A percentile compares a stretch with the other conserved stretches of the same genome.
Conservation (phyloP, 2,797 vertebrate genomes). For the Mormyrus proboscirostris region DNA sequence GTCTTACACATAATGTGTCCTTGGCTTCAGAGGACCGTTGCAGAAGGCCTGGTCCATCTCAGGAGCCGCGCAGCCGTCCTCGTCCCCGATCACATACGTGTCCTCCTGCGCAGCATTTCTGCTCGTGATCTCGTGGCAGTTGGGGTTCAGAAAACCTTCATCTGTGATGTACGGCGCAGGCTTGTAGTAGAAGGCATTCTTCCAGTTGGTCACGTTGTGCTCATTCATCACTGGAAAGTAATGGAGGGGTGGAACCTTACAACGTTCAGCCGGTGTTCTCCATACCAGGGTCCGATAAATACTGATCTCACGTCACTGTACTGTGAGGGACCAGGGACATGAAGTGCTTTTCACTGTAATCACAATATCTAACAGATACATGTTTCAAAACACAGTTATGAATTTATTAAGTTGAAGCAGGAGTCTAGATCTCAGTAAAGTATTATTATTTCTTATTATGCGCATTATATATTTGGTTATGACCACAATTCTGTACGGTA, state of each 20-base stretch:
- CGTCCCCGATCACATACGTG: slow-evolving; percentile 78
- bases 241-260: slow-evolving; percentile 12
- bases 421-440: neutral
- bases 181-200: slow-evolving; percentile 71
- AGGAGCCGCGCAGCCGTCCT: slow-evolving; percentile 65
- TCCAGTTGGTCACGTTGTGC: slow-evolving; percentile 85
- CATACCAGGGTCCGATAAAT: neutral
- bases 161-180: slow-evolving; percentile 86
- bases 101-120: slow-evolving; percentile 46
- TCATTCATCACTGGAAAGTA: slow-evolving; percentile 64
- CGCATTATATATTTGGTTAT: neutral
- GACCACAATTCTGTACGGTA: neutral
- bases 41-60: slow-evolving; percentile 72
- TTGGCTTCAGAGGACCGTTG: slow-evolving; percentile 87
- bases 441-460: neutral
- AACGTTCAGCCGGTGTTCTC: neutral
- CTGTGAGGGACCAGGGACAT: neutral
- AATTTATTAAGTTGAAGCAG: neutral
- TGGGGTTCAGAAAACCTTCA: slow-evolving; percentile 81
- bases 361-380: neutral
- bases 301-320: neutral
- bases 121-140: slow-evolving; percentile 54
- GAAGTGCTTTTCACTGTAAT: neutral
- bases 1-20: slow-evolving; percentile 87
- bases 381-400: neutral